A percentile compares a stretch with the other conserved stretches of the same genome.
phyloP scores from a whole-genome alignment of 2,888 invertebrate genomes.

The Drosophila quinaria region DNA sequence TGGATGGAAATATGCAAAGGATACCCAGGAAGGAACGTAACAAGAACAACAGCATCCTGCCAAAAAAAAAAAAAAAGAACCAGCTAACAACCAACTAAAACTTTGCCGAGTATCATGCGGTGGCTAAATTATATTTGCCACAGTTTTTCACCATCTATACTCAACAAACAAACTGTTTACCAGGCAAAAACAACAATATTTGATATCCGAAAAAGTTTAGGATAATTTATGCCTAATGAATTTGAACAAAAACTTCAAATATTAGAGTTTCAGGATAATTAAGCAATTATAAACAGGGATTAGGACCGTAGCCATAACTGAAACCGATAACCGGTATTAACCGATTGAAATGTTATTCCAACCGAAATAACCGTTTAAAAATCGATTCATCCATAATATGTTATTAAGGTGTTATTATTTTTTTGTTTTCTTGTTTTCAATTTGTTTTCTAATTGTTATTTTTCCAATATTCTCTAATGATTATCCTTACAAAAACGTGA shows the following conservation, averaged over 20 bases:
- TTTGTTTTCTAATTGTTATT: background rate
- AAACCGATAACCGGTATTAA: too few relatives aligned
- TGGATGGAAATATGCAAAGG: constrained; percentile 24
- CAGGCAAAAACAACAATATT: constrained; percentile 8
- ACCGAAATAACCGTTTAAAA: too few relatives aligned
- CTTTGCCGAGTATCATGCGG: constrained; percentile 45
- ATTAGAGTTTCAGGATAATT: background rate
- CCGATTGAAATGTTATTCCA: too few relatives aligned
- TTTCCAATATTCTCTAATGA: background rate
- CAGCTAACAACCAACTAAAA: constrained; percentile 28
- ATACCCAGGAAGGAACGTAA: constrained; percentile 32
- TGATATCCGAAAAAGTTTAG: constrained; percentile 12
- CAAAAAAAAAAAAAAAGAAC: background rate
- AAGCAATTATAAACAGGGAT: too few relatives aligned
- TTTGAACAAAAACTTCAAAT: background rate
- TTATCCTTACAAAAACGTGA: background rate
- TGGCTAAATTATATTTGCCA: constrained; percentile 44
- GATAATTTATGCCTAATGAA: background rate
- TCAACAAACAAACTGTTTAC: constrained; percentile 18
- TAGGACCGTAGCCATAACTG: too few relatives aligned
- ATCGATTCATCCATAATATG: too few relatives aligned
- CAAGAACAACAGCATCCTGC: constrained; percentile 22
- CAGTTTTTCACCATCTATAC: constrained; percentile 16
- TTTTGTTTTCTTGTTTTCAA: background rate
- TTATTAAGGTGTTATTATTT: too few relatives aligned